Evolutionary conservation across 2,797 vertebrate genomes (phyloP).

Genomic region (Thunnus albacares): DNA sequence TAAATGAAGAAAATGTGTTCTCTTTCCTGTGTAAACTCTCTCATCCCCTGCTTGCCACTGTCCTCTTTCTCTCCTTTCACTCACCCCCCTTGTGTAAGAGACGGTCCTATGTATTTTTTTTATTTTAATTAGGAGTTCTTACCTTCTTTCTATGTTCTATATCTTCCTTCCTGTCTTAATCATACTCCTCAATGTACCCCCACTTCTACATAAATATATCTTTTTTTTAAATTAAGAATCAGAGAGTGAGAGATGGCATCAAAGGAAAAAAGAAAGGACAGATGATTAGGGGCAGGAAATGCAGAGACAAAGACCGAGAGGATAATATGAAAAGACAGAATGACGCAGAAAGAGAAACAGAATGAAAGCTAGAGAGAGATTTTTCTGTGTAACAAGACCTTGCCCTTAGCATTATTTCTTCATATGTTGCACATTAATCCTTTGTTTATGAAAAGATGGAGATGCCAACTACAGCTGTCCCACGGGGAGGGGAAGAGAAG

Average conservation of each 20-base stretch:
- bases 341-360: slow-evolving; percentile 47
- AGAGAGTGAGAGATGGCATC: background rate
- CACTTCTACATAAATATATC: background rate
- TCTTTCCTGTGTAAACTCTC: slow-evolving; percentile 24
- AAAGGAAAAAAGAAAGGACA: slow-evolving; percentile 7
- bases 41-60: slow-evolving; percentile 5
- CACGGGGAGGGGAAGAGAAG: slow-evolving; percentile 41
- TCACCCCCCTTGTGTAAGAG: background rate
- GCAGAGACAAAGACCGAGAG: slow-evolving; percentile 19
- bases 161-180: background rate
- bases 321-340: slow-evolving; percentile 38
- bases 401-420: slow-evolving; percentile 65
- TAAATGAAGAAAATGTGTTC: slow-evolving; percentile 44
- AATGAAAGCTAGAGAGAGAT: slow-evolving; percentile 26
- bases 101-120: slow-evolving; percentile 5
- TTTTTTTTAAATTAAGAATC: slow-evolving; percentile 1
- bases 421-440: slow-evolving; percentile 74
- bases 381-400: slow-evolving; percentile 40
- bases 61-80: slow-evolving; percentile 4
- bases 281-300: slow-evolving; percentile 28
- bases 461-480: slow-evolving; percentile 65
- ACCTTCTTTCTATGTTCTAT: background rate
- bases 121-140: slow-evolving; percentile 27
- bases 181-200: background rate
- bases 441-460: slow-evolving; percentile 75